Base-by-base conservation (phyloP, 2,113 vertebrate species). In the Hucho hucho region DNA sequence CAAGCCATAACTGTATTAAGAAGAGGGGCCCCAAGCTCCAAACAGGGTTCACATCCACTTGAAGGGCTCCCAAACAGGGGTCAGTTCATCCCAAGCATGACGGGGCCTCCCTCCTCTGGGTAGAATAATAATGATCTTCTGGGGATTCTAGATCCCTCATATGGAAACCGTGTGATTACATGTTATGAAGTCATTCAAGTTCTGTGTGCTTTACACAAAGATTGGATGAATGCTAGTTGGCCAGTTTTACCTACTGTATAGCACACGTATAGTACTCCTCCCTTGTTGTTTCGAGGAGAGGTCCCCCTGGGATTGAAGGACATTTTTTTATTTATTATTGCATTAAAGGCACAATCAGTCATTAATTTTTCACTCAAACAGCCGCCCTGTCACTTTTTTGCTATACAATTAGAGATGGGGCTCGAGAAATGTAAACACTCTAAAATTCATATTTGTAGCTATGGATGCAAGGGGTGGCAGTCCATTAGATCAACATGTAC, bases 131-230 rank as follows among this genome's bases (percentile, higher is more conserved):
- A 2, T 43, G 37, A 43, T 43, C 37, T 43, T 43, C 37, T 43
- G 37, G 37, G 37, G 37, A 43, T 43, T 43, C 37, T 43, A 3
- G 70, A 13, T 11, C 58, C 58, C 53, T 56, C 53, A 1, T 6
- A n/a, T 37, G 16, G 56, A 59, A 59, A 37, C 63, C 25, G 2
- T 75, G 25, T 75, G 70, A 76, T 78, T 83, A 77, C 25, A 69
- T 72, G 29, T 72, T 64, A 73, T 84, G 79, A 87, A 80, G 74
- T 87, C 79, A 81, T 71, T 69, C 78, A 43, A 29, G 25, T 47
- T 56, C n/a, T 11, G 4, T n/a, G n/a, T 43, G 37, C 37, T 43
- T 43, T 11, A 43, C 37, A 43, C 9, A 9, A 43, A 43, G 7
- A 9, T 9, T 43, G 22, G 43, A 69, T 47, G 22, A 3, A 47